These are phyloP conservation scores for Apis cerana DNA, from an alignment of 1,140 invertebrate genomes.

Conservation along the genomic window DNA sequence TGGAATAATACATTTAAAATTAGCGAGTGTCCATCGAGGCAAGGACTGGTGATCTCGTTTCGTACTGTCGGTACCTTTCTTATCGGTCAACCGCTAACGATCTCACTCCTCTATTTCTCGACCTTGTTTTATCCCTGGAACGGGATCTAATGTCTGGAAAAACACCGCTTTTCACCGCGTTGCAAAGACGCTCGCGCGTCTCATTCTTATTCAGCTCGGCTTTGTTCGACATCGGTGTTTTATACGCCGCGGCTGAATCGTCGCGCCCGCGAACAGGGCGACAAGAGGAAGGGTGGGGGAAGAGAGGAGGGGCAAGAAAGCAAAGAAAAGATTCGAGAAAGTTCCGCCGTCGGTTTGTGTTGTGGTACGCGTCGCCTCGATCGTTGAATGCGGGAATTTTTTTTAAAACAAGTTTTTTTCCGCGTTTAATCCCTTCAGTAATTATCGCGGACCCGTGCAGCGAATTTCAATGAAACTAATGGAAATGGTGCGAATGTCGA, in stretches of 20 bases:
- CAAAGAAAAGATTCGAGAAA: too few species aligned
- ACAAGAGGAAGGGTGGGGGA: not conserved
- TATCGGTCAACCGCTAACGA: constrained; percentile 39
- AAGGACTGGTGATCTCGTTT: too few species aligned
- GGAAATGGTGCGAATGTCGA: too few species aligned
- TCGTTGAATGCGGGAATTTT: too few species aligned
- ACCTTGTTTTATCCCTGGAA: not conserved
- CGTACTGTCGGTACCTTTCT: not conserved
- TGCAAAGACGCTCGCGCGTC: constrained; percentile 19
- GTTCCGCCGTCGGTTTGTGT: too few species aligned
- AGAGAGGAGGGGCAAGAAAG: not conserved
- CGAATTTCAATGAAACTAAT: too few species aligned
- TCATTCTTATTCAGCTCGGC: constrained; percentile 11
- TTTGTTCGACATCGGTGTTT: constrained; percentile 16
- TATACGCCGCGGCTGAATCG: not conserved
- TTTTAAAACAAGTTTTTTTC: too few species aligned
- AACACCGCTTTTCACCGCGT: constrained; percentile 27
- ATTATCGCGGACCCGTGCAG: too few species aligned
- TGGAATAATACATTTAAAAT: too few species aligned
- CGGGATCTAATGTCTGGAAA: constrained; percentile 60
- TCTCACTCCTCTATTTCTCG: constrained; percentile 26
- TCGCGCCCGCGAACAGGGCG: not conserved
- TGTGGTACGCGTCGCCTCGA: too few species aligned
- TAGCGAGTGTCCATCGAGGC: too few species aligned
- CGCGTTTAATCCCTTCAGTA: too few species aligned